phyloP scores from a whole-genome alignment of 2,888 invertebrate species.

The Acrobasis consociella region DNA sequence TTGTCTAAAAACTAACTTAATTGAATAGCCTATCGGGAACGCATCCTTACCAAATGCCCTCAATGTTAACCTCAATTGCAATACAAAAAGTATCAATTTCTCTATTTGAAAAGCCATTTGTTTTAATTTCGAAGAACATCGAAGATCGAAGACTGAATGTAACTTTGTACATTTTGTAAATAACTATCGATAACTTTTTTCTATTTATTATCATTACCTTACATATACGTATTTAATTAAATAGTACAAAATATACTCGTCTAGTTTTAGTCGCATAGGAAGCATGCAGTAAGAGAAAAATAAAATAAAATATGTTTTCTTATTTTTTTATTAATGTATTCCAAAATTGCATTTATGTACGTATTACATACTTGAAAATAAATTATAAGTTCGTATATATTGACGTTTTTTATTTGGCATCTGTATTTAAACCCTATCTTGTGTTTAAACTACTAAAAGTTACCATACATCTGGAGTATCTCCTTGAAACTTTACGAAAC shows the following conservation, averaged over 20 bases:
- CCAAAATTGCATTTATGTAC: slow-evolving; percentile 66
- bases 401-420: slow-evolving; percentile 40
- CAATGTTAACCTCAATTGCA: too few relatives aligned
- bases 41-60: too few relatives aligned
- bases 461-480: too few relatives aligned
- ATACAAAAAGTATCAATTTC: too few relatives aligned
- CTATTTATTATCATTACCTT: slow-evolving; percentile 35
- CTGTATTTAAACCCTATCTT: slow-evolving; percentile 32
- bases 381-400: slow-evolving; percentile 37
- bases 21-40: too few relatives aligned
- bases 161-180: slow-evolving; percentile 39
- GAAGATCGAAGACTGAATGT: slow-evolving; percentile 34
- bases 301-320: slow-evolving; percentile 39
- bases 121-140: too few relatives aligned
- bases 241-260: slow-evolving; percentile 60
- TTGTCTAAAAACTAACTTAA: too few relatives aligned
- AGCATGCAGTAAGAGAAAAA: slow-evolving; percentile 35
- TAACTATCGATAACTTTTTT: slow-evolving; percentile 29
- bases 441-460: background rate
- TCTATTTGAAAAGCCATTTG: too few relatives aligned
- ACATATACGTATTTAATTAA: slow-evolving; percentile 41
- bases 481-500: too few relatives aligned
- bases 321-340: slow-evolving; percentile 61
- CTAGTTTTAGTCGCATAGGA: slow-evolving; percentile 36
- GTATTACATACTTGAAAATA: slow-evolving; percentile 52